These are phyloP conservation scores for Mamestra configurata DNA, from an alignment of 1,140 invertebrate species.

Conservation along the genomic window DNA sequence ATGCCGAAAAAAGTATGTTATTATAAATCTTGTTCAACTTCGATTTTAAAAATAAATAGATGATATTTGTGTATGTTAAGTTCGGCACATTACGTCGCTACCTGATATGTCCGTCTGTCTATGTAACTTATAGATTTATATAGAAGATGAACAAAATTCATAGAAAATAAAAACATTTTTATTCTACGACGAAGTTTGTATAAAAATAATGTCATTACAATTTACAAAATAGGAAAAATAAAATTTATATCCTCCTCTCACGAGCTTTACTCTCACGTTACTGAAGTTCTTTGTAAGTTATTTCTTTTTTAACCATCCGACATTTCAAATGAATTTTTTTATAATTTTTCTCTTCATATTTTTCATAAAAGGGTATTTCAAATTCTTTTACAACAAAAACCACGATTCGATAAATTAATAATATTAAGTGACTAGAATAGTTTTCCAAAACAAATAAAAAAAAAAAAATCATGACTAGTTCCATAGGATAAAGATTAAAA, in stretches of 20 bases:
- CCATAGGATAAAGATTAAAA: neutral
- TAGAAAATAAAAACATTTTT: slow-evolving; percentile 44
- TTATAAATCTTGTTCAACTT: slow-evolving; percentile 70
- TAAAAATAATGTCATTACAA: slow-evolving; percentile 43
- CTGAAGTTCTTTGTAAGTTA: neutral
- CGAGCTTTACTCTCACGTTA: slow-evolving; percentile 4
- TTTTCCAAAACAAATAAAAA: neutral
- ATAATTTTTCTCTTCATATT: neutral
- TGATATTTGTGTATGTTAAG: slow-evolving; percentile 53
- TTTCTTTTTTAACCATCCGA: neutral
- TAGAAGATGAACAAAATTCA: slow-evolving; percentile 74
- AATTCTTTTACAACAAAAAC: neutral
- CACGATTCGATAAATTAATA: neutral
- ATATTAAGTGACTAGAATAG: neutral
- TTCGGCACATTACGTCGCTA: slow-evolving; percentile 50
- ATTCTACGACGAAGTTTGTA: slow-evolving; percentile 33
- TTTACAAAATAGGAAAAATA: slow-evolving; percentile 22
- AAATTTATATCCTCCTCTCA: neutral
- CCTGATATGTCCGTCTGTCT: slow-evolving; percentile 70
- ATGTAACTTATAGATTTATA: slow-evolving; percentile 52
- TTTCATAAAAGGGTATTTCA: neutral
- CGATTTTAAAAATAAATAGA: slow-evolving; percentile 49
- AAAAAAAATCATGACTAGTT: neutral
- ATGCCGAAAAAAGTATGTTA: neutral
- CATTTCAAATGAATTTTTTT: neutral